Conservation (phyloP, 2,888 invertebrate species). For the Drosophila neutralis region DNA sequence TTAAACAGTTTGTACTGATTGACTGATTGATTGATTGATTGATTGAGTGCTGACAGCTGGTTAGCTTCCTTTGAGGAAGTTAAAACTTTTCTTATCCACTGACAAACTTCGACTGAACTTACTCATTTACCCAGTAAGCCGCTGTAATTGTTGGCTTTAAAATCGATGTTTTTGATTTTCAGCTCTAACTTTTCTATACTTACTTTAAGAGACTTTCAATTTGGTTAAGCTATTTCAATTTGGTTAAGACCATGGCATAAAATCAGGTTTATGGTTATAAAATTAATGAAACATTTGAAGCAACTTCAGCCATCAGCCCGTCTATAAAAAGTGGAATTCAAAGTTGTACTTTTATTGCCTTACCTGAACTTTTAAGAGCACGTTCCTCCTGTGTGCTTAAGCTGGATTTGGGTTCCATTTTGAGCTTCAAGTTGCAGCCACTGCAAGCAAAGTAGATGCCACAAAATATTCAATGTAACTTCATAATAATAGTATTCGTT, state of each 20-base stretch:
- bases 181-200: neutral
- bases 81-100: neutral
- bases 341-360: constrained; percentile 62
- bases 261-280: neutral
- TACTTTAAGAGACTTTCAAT: neutral
- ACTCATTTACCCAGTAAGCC: neutral
- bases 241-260: neutral
- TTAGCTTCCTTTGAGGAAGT: neutral
- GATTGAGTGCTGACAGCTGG: neutral
- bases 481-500: constrained; percentile 71
- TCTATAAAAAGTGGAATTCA: constrained; percentile 2
- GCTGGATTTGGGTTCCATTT: constrained; percentile 79
- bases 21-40: neutral
- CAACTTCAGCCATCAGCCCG: neutral
- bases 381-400: constrained; percentile 82
- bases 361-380: constrained; percentile 82
- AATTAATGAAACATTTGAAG: constrained; percentile 16
- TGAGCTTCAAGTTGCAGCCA: constrained; percentile 33
- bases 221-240: neutral
- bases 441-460: constrained; percentile 65
- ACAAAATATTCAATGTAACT: constrained; percentile 69
- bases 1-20: neutral
- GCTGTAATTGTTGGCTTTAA: neutral
- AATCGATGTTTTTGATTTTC: neutral
- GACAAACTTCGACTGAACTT: neutral